Percentiles rank a stretch among this genome's conserved stretches.
Evolutionary conservation across 2,797 vertebrate genomes (phyloP).

Genomic region (Adelosebastes latens): DNA sequence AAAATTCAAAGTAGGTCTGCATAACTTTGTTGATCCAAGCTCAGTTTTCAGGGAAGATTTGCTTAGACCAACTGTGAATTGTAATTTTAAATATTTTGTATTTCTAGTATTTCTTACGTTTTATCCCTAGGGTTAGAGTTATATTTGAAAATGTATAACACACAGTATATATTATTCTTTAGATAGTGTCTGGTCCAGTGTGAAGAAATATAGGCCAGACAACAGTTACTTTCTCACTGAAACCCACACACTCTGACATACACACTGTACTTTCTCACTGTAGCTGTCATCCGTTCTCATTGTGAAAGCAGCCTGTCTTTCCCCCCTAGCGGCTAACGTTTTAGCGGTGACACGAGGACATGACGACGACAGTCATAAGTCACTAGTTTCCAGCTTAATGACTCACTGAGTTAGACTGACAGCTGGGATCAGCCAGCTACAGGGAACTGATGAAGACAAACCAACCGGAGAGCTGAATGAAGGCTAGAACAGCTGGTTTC

Average conservation of each 20-base stretch:
- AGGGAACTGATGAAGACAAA: background rate
- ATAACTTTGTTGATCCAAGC: background rate
- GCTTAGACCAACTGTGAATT: background rate
- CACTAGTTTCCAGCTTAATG: constrained; percentile 4
- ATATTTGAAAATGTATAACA: background rate
- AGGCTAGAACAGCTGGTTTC: constrained; percentile 7
- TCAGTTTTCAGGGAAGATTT: background rate
- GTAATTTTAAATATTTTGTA: background rate
- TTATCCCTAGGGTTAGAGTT: background rate
- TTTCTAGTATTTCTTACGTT: background rate
- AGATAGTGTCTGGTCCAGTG: background rate
- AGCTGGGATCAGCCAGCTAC: constrained; percentile 2
- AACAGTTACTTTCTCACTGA: background rate
- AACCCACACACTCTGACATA: background rate
- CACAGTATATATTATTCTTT: background rate
- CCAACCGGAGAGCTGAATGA: background rate
- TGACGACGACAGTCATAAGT: background rate
- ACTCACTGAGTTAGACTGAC: background rate
- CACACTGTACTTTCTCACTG: background rate
- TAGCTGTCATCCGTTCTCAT: background rate
- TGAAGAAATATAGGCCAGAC: background rate
- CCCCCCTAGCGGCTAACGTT: background rate
- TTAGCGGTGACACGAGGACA: background rate
- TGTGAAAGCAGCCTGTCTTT: background rate
- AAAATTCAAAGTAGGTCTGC: background rate